Percentiles rank a stretch among this genome's conserved stretches.
Conservation (phyloP, 2,113 vertebrate species). For the Willisornis vidua region DNA sequence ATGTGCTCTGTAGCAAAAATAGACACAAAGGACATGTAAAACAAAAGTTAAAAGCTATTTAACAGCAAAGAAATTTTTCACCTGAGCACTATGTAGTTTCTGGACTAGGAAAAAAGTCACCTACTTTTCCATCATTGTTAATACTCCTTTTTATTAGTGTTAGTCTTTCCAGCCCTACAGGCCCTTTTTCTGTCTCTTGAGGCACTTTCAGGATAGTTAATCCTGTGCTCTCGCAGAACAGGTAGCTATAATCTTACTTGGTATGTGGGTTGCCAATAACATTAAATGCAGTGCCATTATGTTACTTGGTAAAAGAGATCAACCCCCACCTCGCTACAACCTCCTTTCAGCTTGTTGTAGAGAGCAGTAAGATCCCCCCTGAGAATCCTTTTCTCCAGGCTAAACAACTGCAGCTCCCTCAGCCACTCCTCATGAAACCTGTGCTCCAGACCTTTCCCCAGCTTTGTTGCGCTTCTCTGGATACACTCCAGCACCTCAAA, state of each 20-base stretch:
- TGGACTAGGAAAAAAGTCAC: neutral
- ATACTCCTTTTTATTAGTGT: neutral
- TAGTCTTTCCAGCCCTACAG: neutral
- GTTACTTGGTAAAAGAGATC: neutral
- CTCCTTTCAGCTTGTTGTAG: neutral
- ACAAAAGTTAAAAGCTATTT: constrained; percentile 5
- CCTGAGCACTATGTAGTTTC: neutral
- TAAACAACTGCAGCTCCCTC: neutral
- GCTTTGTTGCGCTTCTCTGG: neutral
- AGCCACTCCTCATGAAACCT: neutral
- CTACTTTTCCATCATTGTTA: neutral
- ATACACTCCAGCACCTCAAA: neutral
- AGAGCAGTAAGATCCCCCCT: neutral
- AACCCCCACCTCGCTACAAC: neutral
- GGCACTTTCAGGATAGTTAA: neutral
- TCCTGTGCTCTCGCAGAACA: neutral
- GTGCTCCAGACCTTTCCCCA: neutral
- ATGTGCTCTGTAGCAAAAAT: neutral
- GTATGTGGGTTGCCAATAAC: neutral
- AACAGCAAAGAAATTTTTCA: neutral
- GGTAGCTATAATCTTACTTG: neutral
- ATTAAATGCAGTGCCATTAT: neutral
- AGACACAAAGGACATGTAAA: constrained; percentile 8
- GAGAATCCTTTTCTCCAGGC: neutral
- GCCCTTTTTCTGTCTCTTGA: neutral